Conservation (phyloP, 2,888 invertebrate genomes). For the Gastracanthus pulcherrimus region DNA sequence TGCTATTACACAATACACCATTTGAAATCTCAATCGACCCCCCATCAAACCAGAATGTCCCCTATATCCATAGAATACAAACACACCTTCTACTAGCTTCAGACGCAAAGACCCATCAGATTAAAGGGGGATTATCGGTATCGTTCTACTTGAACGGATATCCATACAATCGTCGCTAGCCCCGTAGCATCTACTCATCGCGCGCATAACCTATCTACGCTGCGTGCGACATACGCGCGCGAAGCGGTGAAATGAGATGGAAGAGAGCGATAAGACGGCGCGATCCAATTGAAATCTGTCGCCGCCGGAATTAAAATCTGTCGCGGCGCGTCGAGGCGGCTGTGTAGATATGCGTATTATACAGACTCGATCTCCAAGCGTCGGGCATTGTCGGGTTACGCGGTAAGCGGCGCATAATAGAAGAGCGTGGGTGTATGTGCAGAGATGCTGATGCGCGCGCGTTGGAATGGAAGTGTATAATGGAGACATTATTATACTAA, state of each 20-base stretch:
- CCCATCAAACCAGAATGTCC: not conserved
- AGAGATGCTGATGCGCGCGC: not conserved
- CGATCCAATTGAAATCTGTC: slow-evolving; percentile 12
- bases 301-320: slow-evolving; percentile 19
- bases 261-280: slow-evolving; percentile 26
- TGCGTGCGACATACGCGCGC: not conserved
- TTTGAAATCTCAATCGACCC: not conserved
- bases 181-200: not conserved
- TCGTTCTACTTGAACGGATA: not conserved
- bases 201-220: not conserved
- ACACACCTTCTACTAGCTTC: too few relatives aligned
- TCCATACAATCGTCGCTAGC: too few relatives aligned
- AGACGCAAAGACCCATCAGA: not conserved
- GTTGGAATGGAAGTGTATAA: not conserved
- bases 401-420: not conserved
- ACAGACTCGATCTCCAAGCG: not conserved
- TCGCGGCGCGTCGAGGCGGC: not conserved
- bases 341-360: too few relatives aligned
- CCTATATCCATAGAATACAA: too few relatives aligned
- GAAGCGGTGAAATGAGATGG: slow-evolving; percentile 30
- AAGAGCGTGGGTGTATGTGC: not conserved
- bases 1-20: not conserved
- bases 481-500: slow-evolving; percentile 9
- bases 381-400: too few relatives aligned
- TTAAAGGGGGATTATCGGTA: not conserved